These are phyloP conservation scores for Apantesis nais DNA, from an alignment of 2,888 invertebrate genomes.

Conservation along the genomic window DNA sequence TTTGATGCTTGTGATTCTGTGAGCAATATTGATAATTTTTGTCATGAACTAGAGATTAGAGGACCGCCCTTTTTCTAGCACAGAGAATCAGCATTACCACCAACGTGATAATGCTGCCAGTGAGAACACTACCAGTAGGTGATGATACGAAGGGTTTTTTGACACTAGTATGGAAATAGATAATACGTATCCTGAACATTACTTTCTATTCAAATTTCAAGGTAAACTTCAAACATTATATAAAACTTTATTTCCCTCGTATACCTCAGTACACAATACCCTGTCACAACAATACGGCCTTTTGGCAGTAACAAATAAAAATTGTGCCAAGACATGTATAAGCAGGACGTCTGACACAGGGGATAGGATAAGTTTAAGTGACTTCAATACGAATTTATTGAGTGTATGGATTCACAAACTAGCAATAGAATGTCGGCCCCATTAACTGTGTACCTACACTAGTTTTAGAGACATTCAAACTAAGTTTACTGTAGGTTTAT, in stretches of 20 bases:
- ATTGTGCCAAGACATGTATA: slow-evolving; percentile 43
- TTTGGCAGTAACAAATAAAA: slow-evolving; percentile 42
- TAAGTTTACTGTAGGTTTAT: neutral
- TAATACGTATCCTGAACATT: neutral
- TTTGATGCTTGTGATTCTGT: too few relatives aligned
- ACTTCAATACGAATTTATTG: slow-evolving; percentile 35
- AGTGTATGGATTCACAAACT: slow-evolving; percentile 15
- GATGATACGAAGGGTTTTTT: too few relatives aligned
- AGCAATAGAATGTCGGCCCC: neutral
- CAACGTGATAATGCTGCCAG: too few relatives aligned
- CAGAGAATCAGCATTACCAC: too few relatives aligned
- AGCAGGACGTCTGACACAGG: slow-evolving; percentile 36
- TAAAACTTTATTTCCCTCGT: neutral
- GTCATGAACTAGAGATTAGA: too few relatives aligned
- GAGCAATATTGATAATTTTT: too few relatives aligned
- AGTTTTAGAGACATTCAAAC: slow-evolving; percentile 15
- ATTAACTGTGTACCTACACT: slow-evolving; percentile 7
- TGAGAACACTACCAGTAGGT: too few relatives aligned
- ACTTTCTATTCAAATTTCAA: neutral
- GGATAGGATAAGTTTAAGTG: slow-evolving; percentile 33
- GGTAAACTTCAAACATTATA: neutral
- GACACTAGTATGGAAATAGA: too few relatives aligned
- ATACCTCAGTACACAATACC: slow-evolving; percentile 27
- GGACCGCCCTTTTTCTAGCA: too few relatives aligned
- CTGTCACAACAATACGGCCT: slow-evolving; percentile 27